Conservation (phyloP, 2,113 vertebrate species). For the Micronycteris hirsuta region DNA sequence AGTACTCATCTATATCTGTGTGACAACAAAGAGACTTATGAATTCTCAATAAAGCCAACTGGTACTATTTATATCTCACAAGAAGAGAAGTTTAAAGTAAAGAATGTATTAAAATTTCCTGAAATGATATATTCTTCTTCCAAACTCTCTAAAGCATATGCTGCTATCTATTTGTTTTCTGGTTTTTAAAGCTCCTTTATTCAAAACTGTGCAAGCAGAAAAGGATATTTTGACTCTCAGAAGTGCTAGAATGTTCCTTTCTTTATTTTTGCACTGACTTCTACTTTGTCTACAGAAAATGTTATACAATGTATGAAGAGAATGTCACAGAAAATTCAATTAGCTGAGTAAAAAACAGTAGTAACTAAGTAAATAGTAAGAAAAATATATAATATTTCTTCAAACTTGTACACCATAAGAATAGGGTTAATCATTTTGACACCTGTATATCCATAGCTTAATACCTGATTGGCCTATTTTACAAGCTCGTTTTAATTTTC, state of each 20-base stretch:
- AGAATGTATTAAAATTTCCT: not conserved
- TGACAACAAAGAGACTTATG: not conserved
- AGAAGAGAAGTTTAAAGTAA: slow-evolving; percentile 10
- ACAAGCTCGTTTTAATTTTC: not conserved
- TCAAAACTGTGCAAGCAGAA: not conserved
- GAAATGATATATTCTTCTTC: not conserved
- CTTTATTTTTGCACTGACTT: not conserved
- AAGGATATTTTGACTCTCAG: not conserved
- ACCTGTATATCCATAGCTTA: not conserved
- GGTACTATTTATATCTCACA: not conserved
- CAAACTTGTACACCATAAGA: not conserved
- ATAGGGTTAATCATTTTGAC: not conserved
- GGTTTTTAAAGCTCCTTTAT: not conserved
- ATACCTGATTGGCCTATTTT: not conserved
- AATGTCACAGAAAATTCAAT: not conserved
- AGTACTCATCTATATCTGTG: not conserved
- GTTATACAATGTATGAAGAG: not conserved
- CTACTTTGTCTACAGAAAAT: not conserved
- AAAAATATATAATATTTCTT: slow-evolving; percentile 8
- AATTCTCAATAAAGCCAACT: slow-evolving; percentile 23
- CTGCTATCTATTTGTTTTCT: not conserved
- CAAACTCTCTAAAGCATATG: not conserved
- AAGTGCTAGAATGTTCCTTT: not conserved
- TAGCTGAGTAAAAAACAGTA: not conserved
- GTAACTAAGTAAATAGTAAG: not conserved